phyloP scores from a whole-genome alignment of 2,113 vertebrate species.

The Pelecanus crispus region DNA sequence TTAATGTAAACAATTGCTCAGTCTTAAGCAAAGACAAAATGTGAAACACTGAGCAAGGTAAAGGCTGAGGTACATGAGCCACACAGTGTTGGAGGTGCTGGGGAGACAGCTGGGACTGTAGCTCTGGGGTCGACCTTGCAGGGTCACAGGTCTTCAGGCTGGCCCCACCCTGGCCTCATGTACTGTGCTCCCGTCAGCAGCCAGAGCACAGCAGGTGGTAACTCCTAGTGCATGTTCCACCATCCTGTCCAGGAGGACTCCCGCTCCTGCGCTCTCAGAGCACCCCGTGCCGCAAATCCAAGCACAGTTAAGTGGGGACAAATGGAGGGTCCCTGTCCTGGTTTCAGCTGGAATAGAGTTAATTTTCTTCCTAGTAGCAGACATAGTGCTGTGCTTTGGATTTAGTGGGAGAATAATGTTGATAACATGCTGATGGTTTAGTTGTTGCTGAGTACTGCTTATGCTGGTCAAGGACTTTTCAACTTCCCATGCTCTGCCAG shows the following conservation, averaged over 20 bases:
- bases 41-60: neutral
- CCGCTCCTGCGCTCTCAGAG: accelerated
- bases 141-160: neutral
- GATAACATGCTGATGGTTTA: too few species aligned
- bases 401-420: too few species aligned
- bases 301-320: neutral
- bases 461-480: too few species aligned
- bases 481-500: too few species aligned
- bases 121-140: neutral
- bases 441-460: too few species aligned
- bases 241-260: neutral
- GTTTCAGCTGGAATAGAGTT: too few species aligned
- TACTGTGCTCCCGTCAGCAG: neutral
- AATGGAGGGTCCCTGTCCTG: neutral
- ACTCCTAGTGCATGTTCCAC: accelerated
- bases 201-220: neutral
- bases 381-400: too few species aligned
- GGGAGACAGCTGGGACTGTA: neutral
- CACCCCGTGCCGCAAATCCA: accelerated
- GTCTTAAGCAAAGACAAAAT: neutral
- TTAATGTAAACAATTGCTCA: neutral
- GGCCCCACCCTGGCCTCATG: neutral
- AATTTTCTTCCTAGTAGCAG: too few species aligned
- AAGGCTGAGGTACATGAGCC: accelerated
- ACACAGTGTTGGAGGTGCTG: accelerated